Evolutionary conservation across 1,140 invertebrate genomes (phyloP).

Genomic region (Elysia chlorotica): DNA sequence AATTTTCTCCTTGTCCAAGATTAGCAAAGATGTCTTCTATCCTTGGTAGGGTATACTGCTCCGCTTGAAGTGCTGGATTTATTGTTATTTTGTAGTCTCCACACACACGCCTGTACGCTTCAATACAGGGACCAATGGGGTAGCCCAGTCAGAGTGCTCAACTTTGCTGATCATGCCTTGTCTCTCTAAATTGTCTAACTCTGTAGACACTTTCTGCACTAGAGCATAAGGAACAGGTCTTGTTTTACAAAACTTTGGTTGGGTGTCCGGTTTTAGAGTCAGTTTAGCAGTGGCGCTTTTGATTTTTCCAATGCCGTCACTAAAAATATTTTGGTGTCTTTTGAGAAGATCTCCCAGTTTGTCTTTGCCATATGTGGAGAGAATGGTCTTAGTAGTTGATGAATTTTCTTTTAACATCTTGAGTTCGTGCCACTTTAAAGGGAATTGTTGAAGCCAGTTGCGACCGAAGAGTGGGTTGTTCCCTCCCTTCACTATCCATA

Average conservation of each 20-base stretch:
- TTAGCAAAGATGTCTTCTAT: slow-evolving; percentile 35
- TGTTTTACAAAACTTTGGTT: slow-evolving; percentile 27
- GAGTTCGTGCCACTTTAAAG: slow-evolving; percentile 10
- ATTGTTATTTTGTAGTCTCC: slow-evolving; percentile 41
- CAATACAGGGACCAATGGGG: slow-evolving; percentile 37
- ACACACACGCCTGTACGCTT: slow-evolving; percentile 43
- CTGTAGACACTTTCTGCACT: slow-evolving; percentile 36
- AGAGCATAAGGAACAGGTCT: slow-evolving; percentile 54
- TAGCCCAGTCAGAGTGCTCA: slow-evolving; percentile 44
- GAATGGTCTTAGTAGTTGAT: no score
- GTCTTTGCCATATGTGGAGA: background rate
- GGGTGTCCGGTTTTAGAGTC: slow-evolving; percentile 6
- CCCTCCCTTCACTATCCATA: background rate
- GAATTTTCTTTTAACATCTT: background rate
- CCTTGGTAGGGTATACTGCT: slow-evolving; percentile 44
- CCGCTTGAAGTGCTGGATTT: slow-evolving; percentile 42
- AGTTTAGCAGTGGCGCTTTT: slow-evolving; percentile 25
- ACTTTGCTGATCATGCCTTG: slow-evolving; percentile 32
- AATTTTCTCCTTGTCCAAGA: slow-evolving; percentile 29
- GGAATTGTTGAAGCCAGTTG: slow-evolving; percentile 5
- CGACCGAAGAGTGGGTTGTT: slow-evolving; percentile 10
- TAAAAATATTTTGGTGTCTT: background rate
- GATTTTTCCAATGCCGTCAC: slow-evolving; percentile 1
- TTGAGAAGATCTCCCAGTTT: background rate
- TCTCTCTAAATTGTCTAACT: slow-evolving; percentile 31